Evolutionary conservation across 1,140 invertebrate genomes (phyloP), one percentile per base, ranked within the genome.

Genomic region (Grapholita molesta): DNA sequence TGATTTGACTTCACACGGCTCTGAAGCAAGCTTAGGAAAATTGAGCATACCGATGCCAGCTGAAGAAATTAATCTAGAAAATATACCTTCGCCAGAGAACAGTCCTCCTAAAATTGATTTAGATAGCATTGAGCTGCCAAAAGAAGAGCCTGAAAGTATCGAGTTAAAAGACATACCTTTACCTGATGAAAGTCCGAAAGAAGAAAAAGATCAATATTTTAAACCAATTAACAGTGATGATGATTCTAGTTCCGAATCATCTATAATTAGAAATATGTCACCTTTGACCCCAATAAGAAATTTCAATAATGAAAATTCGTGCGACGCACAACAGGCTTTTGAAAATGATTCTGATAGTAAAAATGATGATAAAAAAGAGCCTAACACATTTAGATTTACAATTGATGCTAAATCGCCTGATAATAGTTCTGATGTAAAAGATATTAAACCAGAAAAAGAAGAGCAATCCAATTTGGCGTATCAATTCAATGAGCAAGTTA

Each of bases 1-100:
- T 72, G 94, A 94, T 75, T 76, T 94, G 28, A 93, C 92, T 64
- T 93, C 92, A 71, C 93, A 93, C 68, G 88, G 88, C 65, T 85
- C 84, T 35, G 80, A 82, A 64, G 69, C 70, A 15, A 88, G 85
- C 67, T 77, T 79, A 12, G 80, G 86, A 67, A 88, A 85, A 77
- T 76, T 69, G 38, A 69, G 72, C 23, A 86, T 86, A 38, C 85
- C 88, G n/a, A 71, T 89, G 32, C 88, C 86, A 12, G 66, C 74
- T 57, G 86, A 87, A 55, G 86, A 90, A 67, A 89, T 91, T 15
- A 86, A 84, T 66, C 69, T 83, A 8, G 88, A 91, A 78, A 84
- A 90, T 69, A 90, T 91, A 64, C 86, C 86, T 8, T 72, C 82
- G 4, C 86, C 86, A 5, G 80, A 83, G 25, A 82, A 84, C 11